phyloP scores from a whole-genome alignment of 2,113 vertebrate species.

The Balaenoptera acutorostrata region DNA sequence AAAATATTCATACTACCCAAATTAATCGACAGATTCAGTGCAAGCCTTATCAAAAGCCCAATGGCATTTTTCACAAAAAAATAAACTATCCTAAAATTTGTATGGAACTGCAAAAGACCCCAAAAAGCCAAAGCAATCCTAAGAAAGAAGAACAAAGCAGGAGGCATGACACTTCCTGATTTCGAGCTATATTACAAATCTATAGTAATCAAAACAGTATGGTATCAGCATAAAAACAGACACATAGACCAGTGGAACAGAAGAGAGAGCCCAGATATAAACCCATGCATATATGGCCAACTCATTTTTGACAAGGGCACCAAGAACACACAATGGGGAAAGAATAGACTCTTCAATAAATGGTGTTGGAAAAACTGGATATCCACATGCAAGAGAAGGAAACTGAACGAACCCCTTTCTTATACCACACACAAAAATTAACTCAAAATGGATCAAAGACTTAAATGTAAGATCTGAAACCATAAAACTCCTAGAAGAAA shows the following conservation, averaged over 20 bases:
- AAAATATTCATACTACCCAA: not conserved
- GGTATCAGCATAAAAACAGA: not conserved
- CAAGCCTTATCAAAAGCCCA: not conserved
- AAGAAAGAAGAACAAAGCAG: not conserved
- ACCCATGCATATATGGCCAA: not conserved
- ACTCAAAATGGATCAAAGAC: not conserved
- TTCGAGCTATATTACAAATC: not conserved
- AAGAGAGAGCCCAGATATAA: not conserved
- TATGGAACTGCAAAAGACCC: not conserved
- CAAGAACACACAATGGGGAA: not conserved
- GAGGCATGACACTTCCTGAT: not conserved
- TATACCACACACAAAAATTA: not conserved
- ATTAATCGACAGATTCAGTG: not conserved
- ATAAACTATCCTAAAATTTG: not conserved
- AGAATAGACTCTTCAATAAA: not conserved
- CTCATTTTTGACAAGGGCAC: not conserved
- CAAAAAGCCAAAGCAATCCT: not conserved
- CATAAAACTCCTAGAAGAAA: not conserved
- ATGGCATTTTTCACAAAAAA: not conserved
- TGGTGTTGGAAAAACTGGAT: not conserved
- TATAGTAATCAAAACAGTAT: not conserved
- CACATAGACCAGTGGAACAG: not conserved
- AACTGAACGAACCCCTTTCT: not conserved
- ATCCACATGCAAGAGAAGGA: not conserved
- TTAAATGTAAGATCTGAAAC: not conserved